These are phyloP conservation scores for Troides helena DNA, from an alignment of 2,888 invertebrate species.

Conservation along the genomic window DNA sequence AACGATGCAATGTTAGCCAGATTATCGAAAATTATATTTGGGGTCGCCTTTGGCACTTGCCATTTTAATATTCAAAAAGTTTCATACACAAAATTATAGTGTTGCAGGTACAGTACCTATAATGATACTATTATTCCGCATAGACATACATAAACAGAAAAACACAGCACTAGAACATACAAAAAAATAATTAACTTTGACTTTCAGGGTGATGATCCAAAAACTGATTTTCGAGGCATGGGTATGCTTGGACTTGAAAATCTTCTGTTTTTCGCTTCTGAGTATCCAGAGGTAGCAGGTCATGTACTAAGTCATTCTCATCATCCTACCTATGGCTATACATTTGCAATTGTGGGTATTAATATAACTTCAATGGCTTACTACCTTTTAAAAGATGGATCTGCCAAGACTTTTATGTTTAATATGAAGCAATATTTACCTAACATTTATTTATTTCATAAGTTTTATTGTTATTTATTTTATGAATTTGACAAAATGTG, in stretches of 20 bases:
- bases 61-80: no score
- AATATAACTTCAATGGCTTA: conserved; percentile 96
- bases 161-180: no score
- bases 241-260: conserved; percentile 96
- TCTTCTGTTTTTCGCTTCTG: conserved; percentile 90
- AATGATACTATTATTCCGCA: no score
- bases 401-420: conserved; percentile 94
- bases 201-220: conserved; percentile 95
- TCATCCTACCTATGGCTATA: conserved; percentile 94
- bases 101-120: no score
- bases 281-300: conserved; percentile 88
- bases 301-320: conserved; percentile 92
- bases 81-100: no score
- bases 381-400: conserved; percentile 87
- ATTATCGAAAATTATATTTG: background rate
- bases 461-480: conserved; percentile 95
- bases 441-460: conserved; percentile 89
- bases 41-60: background rate
- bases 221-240: conserved; percentile 99
- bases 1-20: background rate
- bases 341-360: conserved; percentile 95
- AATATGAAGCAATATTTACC: conserved; percentile 86
- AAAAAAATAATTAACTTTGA: conserved; percentile 21
- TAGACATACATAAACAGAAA: no score
- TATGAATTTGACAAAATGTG: conserved; percentile 97